Conservation (phyloP, 2,888 invertebrate species). For the Leucozona laternaria region DNA sequence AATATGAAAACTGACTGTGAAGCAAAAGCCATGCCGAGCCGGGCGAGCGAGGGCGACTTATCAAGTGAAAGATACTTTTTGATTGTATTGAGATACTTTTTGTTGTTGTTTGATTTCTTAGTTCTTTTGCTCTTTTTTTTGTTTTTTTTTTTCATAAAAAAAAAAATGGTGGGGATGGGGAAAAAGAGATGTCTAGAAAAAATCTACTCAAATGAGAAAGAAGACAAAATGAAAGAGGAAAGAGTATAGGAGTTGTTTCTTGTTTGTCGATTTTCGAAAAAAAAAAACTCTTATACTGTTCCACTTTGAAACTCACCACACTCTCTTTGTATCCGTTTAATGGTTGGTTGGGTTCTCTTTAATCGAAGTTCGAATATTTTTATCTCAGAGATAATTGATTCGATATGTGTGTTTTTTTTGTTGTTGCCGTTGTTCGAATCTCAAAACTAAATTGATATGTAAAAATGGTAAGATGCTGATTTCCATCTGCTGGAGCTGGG, state of each 20-base stretch:
- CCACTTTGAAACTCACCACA: conserved; percentile 54
- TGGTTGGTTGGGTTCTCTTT: conserved; percentile 30
- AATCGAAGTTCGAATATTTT: conserved; percentile 32
- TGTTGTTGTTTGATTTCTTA: background rate
- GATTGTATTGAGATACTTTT: conserved; percentile 48
- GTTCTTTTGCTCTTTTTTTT: conserved; percentile 13
- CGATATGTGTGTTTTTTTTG: background rate
- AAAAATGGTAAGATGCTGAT: conserved; percentile 56
- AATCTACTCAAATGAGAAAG: conserved; percentile 54
- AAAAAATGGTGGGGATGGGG: conserved; percentile 37
- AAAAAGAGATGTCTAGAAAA: conserved; percentile 39
- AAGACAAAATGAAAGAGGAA: conserved; percentile 25
- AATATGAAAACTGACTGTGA: conserved; percentile 69
- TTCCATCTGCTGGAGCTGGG: background rate
- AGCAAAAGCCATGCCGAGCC: conserved; percentile 28
- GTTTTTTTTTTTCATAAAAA: background rate
- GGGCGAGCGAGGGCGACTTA: conserved; percentile 41
- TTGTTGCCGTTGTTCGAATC: conserved; percentile 28
- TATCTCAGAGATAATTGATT: conserved; percentile 14
- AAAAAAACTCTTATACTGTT: conserved; percentile 55
- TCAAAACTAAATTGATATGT: conserved; percentile 58
- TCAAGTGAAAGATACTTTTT: conserved; percentile 53
- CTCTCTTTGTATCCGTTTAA: conserved; percentile 35
- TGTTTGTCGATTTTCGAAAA: conserved; percentile 24
- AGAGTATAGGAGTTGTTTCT: background rate